These are phyloP conservation scores for Andrena cerasifolii DNA, from an alignment of 1,140 invertebrate genomes.

Conservation along the genomic window DNA sequence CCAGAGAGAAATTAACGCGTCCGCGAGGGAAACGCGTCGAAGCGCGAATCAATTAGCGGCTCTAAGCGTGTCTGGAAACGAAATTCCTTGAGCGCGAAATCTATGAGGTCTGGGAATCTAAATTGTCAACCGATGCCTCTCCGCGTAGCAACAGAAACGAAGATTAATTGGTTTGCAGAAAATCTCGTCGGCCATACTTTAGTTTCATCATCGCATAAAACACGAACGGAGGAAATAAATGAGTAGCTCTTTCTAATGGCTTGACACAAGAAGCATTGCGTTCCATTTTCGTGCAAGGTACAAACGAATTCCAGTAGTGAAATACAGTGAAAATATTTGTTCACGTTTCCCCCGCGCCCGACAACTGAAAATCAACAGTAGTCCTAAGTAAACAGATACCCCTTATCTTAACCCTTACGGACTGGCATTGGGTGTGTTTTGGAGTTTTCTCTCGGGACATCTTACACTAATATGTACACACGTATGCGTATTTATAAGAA, in stretches of 20 bases:
- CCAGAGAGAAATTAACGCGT: constrained; percentile 44
- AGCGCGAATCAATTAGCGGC: constrained; percentile 23
- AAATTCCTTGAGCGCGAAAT: not conserved
- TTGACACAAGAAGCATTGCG: not conserved
- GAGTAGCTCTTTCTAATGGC: too few species aligned
- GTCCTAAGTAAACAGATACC: constrained; percentile 18
- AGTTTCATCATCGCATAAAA: too few species aligned
- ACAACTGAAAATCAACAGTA: not conserved
- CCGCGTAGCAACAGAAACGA: not conserved
- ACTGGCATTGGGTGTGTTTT: not conserved
- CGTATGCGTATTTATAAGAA: not conserved
- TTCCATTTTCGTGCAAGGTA: too few species aligned
- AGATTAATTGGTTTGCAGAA: too few species aligned
- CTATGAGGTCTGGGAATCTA: not conserved
- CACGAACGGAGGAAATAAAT: too few species aligned
- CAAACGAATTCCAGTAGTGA: too few species aligned
- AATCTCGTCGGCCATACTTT: too few species aligned
- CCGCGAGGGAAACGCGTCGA: not conserved
- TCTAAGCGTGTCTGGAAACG: too few species aligned
- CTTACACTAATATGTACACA: constrained; percentile 22
- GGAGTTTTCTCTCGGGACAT: constrained; percentile 18
- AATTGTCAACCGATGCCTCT: not conserved
- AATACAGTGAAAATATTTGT: constrained; percentile 8
- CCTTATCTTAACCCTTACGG: not conserved
- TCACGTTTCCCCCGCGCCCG: not conserved